Evolutionary conservation across 2,888 invertebrate species (phyloP).

Genomic region (Arge pagana): DNA sequence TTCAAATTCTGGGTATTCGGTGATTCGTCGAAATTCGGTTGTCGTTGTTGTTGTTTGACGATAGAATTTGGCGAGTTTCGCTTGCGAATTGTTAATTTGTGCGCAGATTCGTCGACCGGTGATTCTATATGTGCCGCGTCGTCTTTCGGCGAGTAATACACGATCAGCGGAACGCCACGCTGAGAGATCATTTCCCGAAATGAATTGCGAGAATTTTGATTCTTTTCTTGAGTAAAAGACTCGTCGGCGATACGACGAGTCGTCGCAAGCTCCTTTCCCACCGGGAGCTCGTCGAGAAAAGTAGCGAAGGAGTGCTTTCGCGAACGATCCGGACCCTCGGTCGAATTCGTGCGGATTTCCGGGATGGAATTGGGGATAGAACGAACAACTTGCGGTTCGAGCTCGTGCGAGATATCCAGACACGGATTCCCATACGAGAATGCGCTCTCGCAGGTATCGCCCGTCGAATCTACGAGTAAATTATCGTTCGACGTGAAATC

Average conservation of each 20-base stretch:
- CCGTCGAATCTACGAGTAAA: constrained; percentile 5
- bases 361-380: not conserved
- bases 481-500: constrained; percentile 14
- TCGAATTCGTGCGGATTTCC: no score
- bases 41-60: no score
- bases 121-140: constrained; percentile 5
- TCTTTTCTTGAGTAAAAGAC: constrained; percentile 36
- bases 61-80: constrained; percentile 1
- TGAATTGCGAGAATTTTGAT: constrained; percentile 41
- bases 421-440: constrained; percentile 19
- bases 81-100: no score
- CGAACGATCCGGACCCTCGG: no score
- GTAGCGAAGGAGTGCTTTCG: constrained; percentile 9
- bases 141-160: constrained; percentile 31
- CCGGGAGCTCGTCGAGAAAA: not conserved
- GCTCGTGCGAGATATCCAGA: constrained; percentile 10
- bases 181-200: constrained; percentile 22
- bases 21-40: constrained; percentile 35
- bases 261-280: no score
- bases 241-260: constrained; percentile 1
- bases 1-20: constrained; percentile 41
- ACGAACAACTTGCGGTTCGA: not conserved
- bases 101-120: not conserved
- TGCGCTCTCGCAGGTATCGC: not conserved
- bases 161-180: constrained; percentile 26